Base-by-base conservation (phyloP, 1,140 invertebrate species). In the Tetramorium simillimum region DNA sequence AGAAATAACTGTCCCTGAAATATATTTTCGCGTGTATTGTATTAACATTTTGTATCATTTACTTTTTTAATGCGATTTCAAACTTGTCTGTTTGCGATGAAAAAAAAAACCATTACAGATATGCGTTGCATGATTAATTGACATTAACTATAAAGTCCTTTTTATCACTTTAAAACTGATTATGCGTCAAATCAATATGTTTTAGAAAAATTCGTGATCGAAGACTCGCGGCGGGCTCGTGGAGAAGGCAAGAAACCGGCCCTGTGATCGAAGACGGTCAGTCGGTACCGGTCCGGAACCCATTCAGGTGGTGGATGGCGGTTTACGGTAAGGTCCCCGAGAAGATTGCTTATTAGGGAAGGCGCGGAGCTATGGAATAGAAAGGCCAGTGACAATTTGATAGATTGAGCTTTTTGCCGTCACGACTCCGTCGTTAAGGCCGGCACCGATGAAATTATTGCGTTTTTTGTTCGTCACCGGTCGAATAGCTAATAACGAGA, bases 351-450 rank as follows among this genome's bases (percentile, higher is more conserved):
- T 93, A 93, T 93, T 93, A 90, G 90, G 67, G 63, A 70, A 89
- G 90, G 65, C 65, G 69, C 81, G 78, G 63, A 72, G 87, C 89
- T 86, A 90, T 82, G 86, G 91, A 92, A 93, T 90, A 92, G 91
- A 86, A 91, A 90, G 89, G 67, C 91, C 91, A 92, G 91, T 92
- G 92, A 94, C 93, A 93, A 94, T 94, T 94, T 94, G 93, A 94
- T 94, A 93, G 92, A 94, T 92, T 90, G 88, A 88, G 86, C 88
- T 92, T 91, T 90, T 87, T 92, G 86, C 86, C 89, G 77, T 76
- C 67, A 49, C 69, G 86, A 58, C 78, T 77, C 37, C 63, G 63
- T 78, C 89, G 89, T 89, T 90, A 89, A 86, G 80, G 86, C 80
- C 56, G 76, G 51, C 85, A 67, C 85, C 86, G 67, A 72, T 85